Conservation (phyloP, 2,797 vertebrate species). For the Urosaurus nigricauda region DNA sequence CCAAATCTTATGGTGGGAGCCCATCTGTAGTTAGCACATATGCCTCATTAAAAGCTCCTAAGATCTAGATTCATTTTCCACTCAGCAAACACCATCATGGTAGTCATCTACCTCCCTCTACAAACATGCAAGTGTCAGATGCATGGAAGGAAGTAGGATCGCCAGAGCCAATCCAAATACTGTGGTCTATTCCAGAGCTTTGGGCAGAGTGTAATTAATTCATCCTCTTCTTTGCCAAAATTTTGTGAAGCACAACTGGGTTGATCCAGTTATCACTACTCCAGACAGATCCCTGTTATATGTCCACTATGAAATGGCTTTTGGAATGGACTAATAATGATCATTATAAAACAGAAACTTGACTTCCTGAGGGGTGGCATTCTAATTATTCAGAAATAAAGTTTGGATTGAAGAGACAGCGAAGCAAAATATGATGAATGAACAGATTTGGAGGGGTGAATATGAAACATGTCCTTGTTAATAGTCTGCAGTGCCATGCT, state of each 20-base stretch:
- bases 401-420: conserved; percentile 65
- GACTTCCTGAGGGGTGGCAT: conserved; percentile 65
- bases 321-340: not conserved
- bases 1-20: too few relatives aligned
- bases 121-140: not conserved
- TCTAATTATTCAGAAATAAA: conserved; percentile 61
- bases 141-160: not conserved
- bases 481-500: conserved; percentile 58
- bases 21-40: too few relatives aligned
- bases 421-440: conserved; percentile 70
- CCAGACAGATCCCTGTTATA: not conserved
- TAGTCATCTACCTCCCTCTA: not conserved
- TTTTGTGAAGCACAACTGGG: not conserved
- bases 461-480: conserved; percentile 55
- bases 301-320: not conserved
- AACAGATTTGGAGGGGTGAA: conserved; percentile 61
- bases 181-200: not conserved
- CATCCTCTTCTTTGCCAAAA: not conserved
- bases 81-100: too few relatives aligned
- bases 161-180: not conserved
- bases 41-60: too few relatives aligned
- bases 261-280: not conserved
- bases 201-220: not conserved
- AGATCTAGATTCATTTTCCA: too few relatives aligned
- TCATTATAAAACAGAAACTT: conserved; percentile 5